Evolutionary conservation across 1,140 invertebrate genomes (phyloP).

Genomic region (Drosophila neocordata): DNA sequence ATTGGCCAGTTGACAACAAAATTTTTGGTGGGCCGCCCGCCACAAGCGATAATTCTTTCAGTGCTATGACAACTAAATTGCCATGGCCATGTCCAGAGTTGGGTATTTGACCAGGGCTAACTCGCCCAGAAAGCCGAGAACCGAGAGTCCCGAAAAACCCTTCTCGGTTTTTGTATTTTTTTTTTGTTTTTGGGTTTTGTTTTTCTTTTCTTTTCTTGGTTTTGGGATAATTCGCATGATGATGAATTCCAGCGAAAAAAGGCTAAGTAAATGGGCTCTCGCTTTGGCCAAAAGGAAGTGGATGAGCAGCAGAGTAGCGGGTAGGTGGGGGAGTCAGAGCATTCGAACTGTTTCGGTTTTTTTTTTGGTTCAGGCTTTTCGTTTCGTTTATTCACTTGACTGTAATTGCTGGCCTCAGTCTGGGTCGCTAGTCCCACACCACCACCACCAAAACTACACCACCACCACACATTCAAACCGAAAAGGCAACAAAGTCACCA

Average conservation of each 20-base stretch:
- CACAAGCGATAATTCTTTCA: slow-evolving; percentile 79
- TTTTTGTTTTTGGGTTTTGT: slow-evolving; percentile 8
- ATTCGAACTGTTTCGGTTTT: slow-evolving; percentile 15
- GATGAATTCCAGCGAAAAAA: slow-evolving; percentile 79
- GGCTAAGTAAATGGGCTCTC: slow-evolving; percentile 63
- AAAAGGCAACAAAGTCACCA: slow-evolving; percentile 46
- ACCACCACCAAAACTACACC: slow-evolving; percentile 16
- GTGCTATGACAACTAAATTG: slow-evolving; percentile 81
- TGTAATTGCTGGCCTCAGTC: slow-evolving; percentile 70
- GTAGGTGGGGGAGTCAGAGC: slow-evolving; percentile 14
- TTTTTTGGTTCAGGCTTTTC: slow-evolving; percentile 20
- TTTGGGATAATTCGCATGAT: slow-evolving; percentile 74
- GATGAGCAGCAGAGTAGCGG: background rate
- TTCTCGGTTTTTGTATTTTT: background rate
- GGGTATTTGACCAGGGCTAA: slow-evolving; percentile 3
- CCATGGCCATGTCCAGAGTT: slow-evolving; percentile 55
- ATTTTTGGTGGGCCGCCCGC: slow-evolving; percentile 78
- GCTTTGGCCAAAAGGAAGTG: slow-evolving; percentile 13
- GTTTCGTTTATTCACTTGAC: slow-evolving; percentile 64
- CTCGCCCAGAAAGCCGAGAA: background rate
- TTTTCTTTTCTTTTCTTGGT: too few relatives aligned
- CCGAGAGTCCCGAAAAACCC: slow-evolving; percentile 38
- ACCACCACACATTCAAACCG: background rate
- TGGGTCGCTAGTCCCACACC: slow-evolving; percentile 61
- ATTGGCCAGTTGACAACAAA: slow-evolving; percentile 80